phyloP scores from a whole-genome alignment of 2,113 vertebrate genomes.

The Aramus guarauna region DNA sequence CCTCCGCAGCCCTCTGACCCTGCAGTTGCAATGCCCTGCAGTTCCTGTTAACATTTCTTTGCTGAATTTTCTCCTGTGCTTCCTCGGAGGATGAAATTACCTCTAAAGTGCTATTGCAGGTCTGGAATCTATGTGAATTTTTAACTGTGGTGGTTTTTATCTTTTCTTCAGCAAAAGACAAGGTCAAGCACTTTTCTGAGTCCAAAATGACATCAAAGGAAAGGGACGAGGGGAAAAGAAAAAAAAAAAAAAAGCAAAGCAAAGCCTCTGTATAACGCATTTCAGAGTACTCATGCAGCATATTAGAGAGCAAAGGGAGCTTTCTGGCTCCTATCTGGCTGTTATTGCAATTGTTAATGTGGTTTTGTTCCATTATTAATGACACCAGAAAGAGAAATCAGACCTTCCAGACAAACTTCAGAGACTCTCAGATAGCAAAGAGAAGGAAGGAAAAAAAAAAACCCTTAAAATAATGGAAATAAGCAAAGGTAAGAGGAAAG shows the following conservation, averaged over 20 bases:
- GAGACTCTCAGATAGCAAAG: not conserved
- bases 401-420: not conserved
- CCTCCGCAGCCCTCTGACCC: not conserved
- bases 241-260: not conserved
- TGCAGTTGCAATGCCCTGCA: not conserved
- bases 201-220: not conserved
- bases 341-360: conserved; percentile 41
- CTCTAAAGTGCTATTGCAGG: not conserved
- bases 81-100: not conserved
- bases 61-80: not conserved
- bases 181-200: not conserved
- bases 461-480: not conserved
- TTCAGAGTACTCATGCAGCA: not conserved
- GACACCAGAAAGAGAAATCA: conserved; percentile 28
- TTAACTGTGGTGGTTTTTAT: not conserved
- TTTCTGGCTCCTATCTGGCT: conserved; percentile 56
- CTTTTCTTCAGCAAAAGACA: not conserved
- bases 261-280: not conserved
- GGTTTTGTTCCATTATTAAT: conserved; percentile 64
- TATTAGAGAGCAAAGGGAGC: not conserved
- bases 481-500: not conserved
- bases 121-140: not conserved
- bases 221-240: not conserved
- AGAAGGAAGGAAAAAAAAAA: not conserved
- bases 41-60: not conserved